phyloP scores from a whole-genome alignment of 1,140 invertebrate species.

The Ladona fulva region DNA sequence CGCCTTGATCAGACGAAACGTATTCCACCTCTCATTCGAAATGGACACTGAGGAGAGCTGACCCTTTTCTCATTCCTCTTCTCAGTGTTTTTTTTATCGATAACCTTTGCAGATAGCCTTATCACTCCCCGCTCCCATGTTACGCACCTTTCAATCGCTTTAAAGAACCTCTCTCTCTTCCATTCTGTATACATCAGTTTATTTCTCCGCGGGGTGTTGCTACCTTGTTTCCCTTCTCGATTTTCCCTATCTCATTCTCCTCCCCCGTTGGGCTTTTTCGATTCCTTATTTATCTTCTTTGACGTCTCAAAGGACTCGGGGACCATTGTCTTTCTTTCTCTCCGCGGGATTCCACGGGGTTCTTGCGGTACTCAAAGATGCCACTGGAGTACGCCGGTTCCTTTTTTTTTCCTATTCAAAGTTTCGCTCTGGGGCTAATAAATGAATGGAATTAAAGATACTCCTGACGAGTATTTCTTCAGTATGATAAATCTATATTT shows the following conservation, averaged over 20 bases:
- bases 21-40: neutral
- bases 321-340: neutral
- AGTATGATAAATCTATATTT: too few relatives aligned
- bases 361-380: neutral
- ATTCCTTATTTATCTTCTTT: neutral
- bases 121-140: neutral
- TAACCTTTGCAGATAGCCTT: neutral
- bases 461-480: too few relatives aligned
- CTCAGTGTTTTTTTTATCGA: neutral
- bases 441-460: too few relatives aligned
- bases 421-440: too few relatives aligned
- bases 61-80: neutral
- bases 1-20: neutral
- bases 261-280: neutral
- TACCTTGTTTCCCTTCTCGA: neutral
- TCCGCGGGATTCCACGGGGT: neutral
- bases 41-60: neutral
- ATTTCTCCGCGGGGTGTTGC: neutral
- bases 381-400: neutral
- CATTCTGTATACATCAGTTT: neutral
- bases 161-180: neutral
- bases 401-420: too few relatives aligned
- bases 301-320: neutral
- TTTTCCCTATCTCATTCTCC: neutral
- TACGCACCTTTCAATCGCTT: conserved; percentile 8